phyloP scores from a whole-genome alignment of 2,797 vertebrate species.

The Sebastes variabilis region DNA sequence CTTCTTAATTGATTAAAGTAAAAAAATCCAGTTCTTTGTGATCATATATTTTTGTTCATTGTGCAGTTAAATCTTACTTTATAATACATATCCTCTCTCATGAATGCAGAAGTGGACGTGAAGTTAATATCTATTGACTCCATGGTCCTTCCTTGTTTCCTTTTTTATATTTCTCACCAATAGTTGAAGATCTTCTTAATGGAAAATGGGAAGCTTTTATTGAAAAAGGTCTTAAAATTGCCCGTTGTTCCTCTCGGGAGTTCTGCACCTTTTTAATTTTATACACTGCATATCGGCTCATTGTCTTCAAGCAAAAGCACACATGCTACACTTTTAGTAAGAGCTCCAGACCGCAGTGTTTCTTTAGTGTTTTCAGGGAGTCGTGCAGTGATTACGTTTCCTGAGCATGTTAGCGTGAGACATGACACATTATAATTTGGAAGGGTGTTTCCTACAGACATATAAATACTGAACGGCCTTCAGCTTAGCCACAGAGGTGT shows the following conservation, averaged over 20 bases:
- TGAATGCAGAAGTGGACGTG: too few relatives aligned
- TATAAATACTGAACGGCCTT: constrained; percentile 46
- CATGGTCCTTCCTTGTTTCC: too few relatives aligned
- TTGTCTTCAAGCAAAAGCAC: constrained; percentile 29
- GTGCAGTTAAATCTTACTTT: too few relatives aligned
- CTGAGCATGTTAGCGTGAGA: constrained; percentile 6
- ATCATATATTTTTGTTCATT: too few relatives aligned
- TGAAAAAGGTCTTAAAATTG: not conserved
- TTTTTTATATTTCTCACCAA: not conserved
- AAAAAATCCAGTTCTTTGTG: not conserved
- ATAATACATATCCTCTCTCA: too few relatives aligned
- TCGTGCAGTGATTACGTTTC: constrained; percentile 34
- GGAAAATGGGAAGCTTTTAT: not conserved
- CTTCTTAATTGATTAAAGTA: not conserved
- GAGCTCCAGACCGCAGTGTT: constrained; percentile 28
- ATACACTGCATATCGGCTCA: not conserved
- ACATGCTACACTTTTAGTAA: constrained; percentile 28
- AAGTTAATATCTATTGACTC: too few relatives aligned
- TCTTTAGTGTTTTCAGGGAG: constrained; percentile 18
- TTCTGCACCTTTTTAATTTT: constrained; percentile 15
- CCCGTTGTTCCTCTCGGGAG: not conserved
- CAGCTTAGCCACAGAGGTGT: constrained; percentile 41
- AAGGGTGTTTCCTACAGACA: constrained; percentile 69
- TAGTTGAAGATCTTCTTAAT: not conserved
- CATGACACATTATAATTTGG: constrained; percentile 59